A percentile compares a stretch with the other conserved stretches of the same genome.
Conservation (phyloP, 92 coral and sea anemone species). For the Siderastrea siderea region DNA sequence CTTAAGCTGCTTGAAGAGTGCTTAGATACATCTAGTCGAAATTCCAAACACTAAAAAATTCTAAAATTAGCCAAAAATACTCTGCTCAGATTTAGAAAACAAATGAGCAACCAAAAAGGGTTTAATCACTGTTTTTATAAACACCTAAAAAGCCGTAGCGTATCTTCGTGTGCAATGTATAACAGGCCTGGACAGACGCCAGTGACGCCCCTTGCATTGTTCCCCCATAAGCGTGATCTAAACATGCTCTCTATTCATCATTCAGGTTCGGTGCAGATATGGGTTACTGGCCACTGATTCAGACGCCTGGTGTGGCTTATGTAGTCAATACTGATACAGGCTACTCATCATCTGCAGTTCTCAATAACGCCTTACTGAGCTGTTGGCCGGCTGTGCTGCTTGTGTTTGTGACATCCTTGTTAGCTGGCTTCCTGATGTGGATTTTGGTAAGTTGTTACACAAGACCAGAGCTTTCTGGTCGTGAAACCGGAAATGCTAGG, state of each 20-base stretch:
- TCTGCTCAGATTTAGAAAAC: too few relatives aligned
- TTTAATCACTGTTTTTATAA: too few relatives aligned
- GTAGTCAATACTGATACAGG: constrained; percentile 39
- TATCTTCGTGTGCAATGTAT: too few relatives aligned
- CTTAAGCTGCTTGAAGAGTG: too few relatives aligned
- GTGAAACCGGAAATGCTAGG: not conserved
- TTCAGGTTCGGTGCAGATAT: not conserved
- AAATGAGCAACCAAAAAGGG: too few relatives aligned
- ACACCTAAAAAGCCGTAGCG: too few relatives aligned
- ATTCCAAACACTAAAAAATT: too few relatives aligned
- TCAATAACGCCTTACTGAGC: not conserved
- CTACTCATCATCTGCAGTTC: not conserved
- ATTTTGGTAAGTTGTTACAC: constrained; percentile 59
- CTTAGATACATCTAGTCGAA: too few relatives aligned
- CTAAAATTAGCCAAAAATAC: too few relatives aligned
- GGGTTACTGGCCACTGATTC: constrained; percentile 62
- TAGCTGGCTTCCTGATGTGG: constrained; percentile 61
- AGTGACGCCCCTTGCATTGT: not conserved
- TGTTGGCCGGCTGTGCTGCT: constrained; percentile 66
- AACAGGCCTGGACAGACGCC: too few relatives aligned
- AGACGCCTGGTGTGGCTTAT: constrained; percentile 83
- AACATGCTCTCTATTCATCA: not conserved
- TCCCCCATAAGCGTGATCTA: not conserved
- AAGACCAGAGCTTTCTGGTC: not conserved
- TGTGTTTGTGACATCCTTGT: constrained; percentile 50